Evolutionary conservation across 2,888 invertebrate species (phyloP).

Genomic region (Torymus texanus): DNA sequence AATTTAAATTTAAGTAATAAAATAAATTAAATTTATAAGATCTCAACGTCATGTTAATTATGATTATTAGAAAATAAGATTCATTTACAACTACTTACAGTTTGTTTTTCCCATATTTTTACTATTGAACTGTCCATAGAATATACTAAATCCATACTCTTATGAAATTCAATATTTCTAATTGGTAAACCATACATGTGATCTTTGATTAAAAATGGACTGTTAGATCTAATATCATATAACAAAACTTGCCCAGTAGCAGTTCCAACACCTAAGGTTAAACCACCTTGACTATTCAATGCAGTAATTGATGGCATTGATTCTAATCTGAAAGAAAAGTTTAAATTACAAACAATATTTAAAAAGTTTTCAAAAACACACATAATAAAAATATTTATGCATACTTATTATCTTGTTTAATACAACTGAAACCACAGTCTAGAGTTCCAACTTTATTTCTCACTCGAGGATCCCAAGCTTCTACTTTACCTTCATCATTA

Average conservation of each 20-base stretch:
- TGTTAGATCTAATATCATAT: constrained; percentile 95
- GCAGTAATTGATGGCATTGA: constrained; percentile 86
- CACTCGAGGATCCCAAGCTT: constrained; percentile 96
- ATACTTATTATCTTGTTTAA: constrained; percentile 78
- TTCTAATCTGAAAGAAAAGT: constrained; percentile 77
- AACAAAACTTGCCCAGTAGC: constrained; percentile 94
- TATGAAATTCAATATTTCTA: constrained; percentile 90
- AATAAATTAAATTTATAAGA: no score
- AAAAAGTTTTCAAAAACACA: constrained; percentile 4
- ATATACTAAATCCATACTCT: constrained; percentile 86
- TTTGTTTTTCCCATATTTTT: constrained; percentile 93
- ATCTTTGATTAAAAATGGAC: constrained; percentile 93
- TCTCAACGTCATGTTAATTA: neutral
- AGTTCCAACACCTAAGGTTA: constrained; percentile 93
- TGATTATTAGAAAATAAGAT: no score
- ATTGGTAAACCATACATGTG: constrained; percentile 96
- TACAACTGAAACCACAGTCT: constrained; percentile 86
- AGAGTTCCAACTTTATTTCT: constrained; percentile 86
- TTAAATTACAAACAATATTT: constrained; percentile 41
- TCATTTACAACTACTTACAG: constrained; percentile 76
- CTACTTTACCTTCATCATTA: constrained; percentile 92
- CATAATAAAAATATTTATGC: constrained; percentile 59
- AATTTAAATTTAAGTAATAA: neutral
- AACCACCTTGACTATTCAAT: constrained; percentile 84
- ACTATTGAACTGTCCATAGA: constrained; percentile 92